Base-by-base conservation (phyloP, 1,140 invertebrate genomes). In the Chrysoperla carnea region DNA sequence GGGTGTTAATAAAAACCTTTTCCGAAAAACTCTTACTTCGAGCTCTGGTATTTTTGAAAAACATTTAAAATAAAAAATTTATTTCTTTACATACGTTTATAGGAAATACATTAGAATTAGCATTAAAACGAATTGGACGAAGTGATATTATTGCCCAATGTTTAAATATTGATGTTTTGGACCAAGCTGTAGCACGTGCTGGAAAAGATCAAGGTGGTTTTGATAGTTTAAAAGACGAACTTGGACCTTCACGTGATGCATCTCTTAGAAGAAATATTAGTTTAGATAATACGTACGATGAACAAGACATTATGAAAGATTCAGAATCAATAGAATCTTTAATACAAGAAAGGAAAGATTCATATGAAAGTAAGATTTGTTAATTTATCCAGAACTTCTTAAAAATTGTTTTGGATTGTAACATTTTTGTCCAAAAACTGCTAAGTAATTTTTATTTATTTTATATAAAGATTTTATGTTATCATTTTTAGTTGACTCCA, bases 91-190 rank as follows among this genome's bases (percentile, higher is more conserved):
- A 11, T 49, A 55, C 53, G 53, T 50, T 61, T 51, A 14, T 58
- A 75, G 85, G 88, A 41, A 88, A 89, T 56, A 78, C 77, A 6
- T 63, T 97, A 44, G 90, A 95, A 61, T 78, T 84, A 51, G 89
- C 85, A 1, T 64, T 97, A 9, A 80, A 81, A 53, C 79, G 80
- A 50, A 94, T 96, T 42, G 81, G 81, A 39, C 72, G 91, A 41
- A 86, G 92, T 51, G 91, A 97, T 56, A 92, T 96, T 36, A 85
- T 95, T 47, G 83, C 85, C 48, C 92, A 91, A 60, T 87, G 88
- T 62, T 86, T 84, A 51, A 86, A 88, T 53, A 73, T 88, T 11
- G 84, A 88, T 54, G 82, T 83, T 49, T 67, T 78, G 15, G 81
- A 84, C 54, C 72, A 73, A 60, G 77, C 76, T 13, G 73, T 78